Conservation (phyloP, 2,113 vertebrate species). For the Pleuronectes platessa region DNA sequence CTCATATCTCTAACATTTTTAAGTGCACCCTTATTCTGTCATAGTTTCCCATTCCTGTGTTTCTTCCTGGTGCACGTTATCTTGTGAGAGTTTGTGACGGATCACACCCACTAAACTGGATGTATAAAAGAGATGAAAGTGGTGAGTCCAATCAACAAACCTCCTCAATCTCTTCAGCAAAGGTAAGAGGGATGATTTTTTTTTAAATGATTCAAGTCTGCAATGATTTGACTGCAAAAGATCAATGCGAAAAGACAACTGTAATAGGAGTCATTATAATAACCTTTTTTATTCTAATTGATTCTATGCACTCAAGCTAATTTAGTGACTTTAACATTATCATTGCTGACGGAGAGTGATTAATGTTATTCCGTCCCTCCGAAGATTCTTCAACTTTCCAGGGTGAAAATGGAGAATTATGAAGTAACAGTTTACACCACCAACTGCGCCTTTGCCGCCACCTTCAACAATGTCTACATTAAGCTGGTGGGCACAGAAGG, state of each 20-base stretch:
- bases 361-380: neutral
- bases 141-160: neutral
- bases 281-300: neutral
- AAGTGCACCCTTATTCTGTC: too few species aligned
- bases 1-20: too few species aligned
- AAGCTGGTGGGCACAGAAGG: conserved; percentile 65
- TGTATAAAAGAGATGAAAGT: neutral
- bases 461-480: conserved; percentile 58
- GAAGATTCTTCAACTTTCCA: neutral
- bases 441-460: accelerated
- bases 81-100: neutral
- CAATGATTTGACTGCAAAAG: neutral
- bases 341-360: neutral
- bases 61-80: neutral
- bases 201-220: neutral
- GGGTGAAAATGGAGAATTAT: conserved; percentile 45
- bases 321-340: neutral
- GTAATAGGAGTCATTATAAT: neutral
- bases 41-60: too few species aligned
- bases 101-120: conserved; percentile 1
- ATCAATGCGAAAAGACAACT: neutral
- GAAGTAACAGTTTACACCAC: conserved; percentile 48
- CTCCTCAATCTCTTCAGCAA: neutral
- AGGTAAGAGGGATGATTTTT: conserved; percentile 16
- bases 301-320: neutral